Base-by-base conservation (phyloP, 1,140 invertebrate genomes). In the Proales similis region DNA sequence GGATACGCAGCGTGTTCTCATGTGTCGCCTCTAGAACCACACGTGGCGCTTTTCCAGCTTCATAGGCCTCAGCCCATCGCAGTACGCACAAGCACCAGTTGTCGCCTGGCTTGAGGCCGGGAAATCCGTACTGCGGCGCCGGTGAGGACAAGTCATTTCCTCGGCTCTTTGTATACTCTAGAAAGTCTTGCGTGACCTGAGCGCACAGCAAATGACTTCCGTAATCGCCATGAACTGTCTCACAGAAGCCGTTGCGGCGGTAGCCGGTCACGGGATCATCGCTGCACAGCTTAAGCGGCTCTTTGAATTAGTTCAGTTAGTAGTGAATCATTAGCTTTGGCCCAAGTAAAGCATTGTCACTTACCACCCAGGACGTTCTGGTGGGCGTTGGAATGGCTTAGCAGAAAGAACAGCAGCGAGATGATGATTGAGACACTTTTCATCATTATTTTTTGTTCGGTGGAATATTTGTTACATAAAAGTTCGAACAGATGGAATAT, bases 131-230 rank as follows among this genome's bases (percentile, higher is more conserved):
- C 4, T 42, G 26, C 27, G 24, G 51, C 45, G 45, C 26, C 27
- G 57, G 57, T 9, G 57, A 46, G 26, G 22, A 38, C 19, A 61
- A 32, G 38, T 61, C 57, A 32, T 61, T 61, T 61, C 57, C 57
- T 46, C 36, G 33, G 2, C 29, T n/a, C 22, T 45, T 45, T 7
- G 57, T 61, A 46, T 45, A 61, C 24, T 61, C 22, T 12, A 61
- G 39, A 20, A 61, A 61, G 22, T 61, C 29, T n/a, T 61, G 33
- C 9, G 42, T 61, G n/a, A 61, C 39, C 38, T 12, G 36, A 9
- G 57, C 36, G 19, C 57, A 61, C 4, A 61, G 20, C 22, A 45
- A 45, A 61, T 61, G 57, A 0, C 29, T 30, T 26, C 57, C 57
- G 24, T 46, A 20, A 32, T 61, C 57, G 14, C 36, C 14, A 2